phyloP scores from a whole-genome alignment of 2,888 invertebrate species.

The Xanthostigma xanthostigma region DNA sequence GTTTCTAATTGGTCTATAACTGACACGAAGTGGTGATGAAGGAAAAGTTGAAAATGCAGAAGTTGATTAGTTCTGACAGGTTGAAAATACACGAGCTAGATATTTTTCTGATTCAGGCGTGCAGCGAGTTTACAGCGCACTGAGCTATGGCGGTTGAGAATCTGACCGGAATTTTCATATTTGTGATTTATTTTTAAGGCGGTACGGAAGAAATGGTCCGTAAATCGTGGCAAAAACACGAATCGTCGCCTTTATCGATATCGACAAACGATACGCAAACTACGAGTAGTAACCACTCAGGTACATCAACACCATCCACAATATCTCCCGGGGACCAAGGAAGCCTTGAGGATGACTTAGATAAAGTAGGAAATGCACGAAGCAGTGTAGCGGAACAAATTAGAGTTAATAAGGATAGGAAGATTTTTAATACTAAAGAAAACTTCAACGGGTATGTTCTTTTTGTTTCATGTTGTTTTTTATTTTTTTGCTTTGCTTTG shows the following conservation, averaged over 20 bases:
- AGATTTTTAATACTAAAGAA: conserved; percentile 16
- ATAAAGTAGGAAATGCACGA: conserved; percentile 15
- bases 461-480: neutral
- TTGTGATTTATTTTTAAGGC: conserved; percentile 14
- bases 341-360: conserved; percentile 22
- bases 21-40: no score
- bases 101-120: no score
- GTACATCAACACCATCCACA: conserved; percentile 43
- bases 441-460: conserved; percentile 13
- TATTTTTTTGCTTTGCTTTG: neutral
- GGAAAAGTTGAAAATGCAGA: no score
- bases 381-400: conserved; percentile 18
- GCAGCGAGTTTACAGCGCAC: no score
- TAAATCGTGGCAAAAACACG: conserved; percentile 20
- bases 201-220: conserved; percentile 18
- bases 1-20: no score
- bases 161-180: no score
- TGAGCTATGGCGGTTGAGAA: no score
- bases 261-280: conserved; percentile 22
- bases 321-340: conserved; percentile 36
- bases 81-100: no score
- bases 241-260: conserved; percentile 21
- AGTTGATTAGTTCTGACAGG: no score
- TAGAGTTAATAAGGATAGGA: conserved; percentile 11
- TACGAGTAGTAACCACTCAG: conserved; percentile 25